Evolutionary conservation across 2,888 invertebrate genomes (phyloP), one percentile per base, ranked within the genome.

Genomic region (Drosophila anceps): DNA sequence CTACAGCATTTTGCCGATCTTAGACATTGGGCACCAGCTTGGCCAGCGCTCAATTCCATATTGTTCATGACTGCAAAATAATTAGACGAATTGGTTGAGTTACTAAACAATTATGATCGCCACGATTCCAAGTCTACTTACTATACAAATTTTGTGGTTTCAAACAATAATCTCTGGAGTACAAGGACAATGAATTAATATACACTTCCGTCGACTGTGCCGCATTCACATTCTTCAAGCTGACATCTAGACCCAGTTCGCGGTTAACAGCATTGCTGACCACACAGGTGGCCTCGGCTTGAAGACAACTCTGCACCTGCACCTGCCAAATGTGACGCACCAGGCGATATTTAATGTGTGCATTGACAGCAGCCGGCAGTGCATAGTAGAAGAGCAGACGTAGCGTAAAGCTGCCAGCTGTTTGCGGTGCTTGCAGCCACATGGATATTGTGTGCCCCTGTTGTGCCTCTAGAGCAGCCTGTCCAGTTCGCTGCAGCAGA

Each of bases 361-460:
- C 53, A 58, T 79, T 90, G 0, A 69, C 62, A 4, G 64, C 44
- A 0, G 79, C 70, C 0, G 93, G 91, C 68, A 93, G 94, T 85
- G 96, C 95, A 89, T 96, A 97, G 91, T 96, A 96, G 91, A 97
- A 95, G 54, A 97, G 93, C 79, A 96, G 92, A 90, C 96, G 95
- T 48, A 96, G 92, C 6, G 94, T 93, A 79, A 95, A 95, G 29
- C 94, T 93, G 2, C 96, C 96, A 58, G 95, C 95, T 48, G 93
- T 93, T 75, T 94, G 94, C 0, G 96, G 96, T 0, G 96, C 96
- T 84, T 95, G 95, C 27, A 97, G 92, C 95, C 96, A 96, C 87
- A 96, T 93, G 18, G 91, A 90, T 48, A 92, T 77, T 5, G 90
- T 91, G 4, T 90, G 90, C 0, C 88, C 86, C 73, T 92, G 93